These are phyloP conservation scores for Drosophila bocki DNA, from an alignment of 1,140 invertebrate genomes.

Conservation along the genomic window DNA sequence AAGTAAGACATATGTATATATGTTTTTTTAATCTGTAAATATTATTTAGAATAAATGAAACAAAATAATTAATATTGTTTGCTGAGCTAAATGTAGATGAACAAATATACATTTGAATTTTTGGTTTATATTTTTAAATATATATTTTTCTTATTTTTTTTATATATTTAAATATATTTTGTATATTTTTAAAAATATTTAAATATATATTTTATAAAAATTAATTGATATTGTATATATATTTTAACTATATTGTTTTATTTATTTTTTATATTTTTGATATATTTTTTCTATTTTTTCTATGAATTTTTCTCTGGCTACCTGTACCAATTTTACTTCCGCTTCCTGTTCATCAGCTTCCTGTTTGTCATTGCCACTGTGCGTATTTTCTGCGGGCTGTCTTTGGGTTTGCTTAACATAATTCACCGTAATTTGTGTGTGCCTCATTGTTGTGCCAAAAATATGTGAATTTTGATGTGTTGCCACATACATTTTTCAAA, in stretches of 20 bases:
- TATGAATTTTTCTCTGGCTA: neutral
- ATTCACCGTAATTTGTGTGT: slow-evolving; percentile 50
- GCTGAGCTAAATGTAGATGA: neutral
- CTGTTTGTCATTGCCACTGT: slow-evolving; percentile 15
- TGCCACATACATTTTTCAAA: slow-evolving; percentile 38
- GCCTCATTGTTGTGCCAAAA: slow-evolving; percentile 53
- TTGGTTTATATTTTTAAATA: too few species aligned
- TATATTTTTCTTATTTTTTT: too few species aligned
- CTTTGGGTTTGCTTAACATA: slow-evolving; percentile 52
- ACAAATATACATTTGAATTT: too few species aligned
- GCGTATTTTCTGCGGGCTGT: neutral
- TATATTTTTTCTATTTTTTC: neutral
- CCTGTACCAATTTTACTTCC: slow-evolving; percentile 8
- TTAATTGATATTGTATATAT: too few species aligned
- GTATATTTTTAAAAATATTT: neutral
- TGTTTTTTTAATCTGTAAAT: neutral
- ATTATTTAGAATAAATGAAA: neutral
- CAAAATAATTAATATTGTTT: neutral
- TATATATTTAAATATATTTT: neutral
- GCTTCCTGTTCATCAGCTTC: slow-evolving; percentile 8
- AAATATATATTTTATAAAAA: too few species aligned
- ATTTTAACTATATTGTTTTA: too few species aligned
- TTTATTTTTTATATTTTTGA: too few species aligned
- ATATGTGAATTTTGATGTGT: slow-evolving; percentile 39
- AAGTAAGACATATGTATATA: too few species aligned